Evolutionary conservation across 2,888 invertebrate species (phyloP).

Genomic region (Embidobia sp.): DNA sequence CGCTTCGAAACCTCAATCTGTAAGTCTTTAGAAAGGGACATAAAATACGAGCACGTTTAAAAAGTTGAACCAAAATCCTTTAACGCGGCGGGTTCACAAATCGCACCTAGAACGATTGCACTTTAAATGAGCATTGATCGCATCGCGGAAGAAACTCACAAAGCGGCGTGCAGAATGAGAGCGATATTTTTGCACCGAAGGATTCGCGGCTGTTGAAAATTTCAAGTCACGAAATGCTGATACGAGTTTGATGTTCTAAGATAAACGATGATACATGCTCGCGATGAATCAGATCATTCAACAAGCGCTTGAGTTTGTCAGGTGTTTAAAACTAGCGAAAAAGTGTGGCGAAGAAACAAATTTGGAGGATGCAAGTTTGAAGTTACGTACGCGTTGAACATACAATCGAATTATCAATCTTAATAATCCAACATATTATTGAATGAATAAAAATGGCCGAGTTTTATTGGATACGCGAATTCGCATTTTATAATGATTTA

Average conservation of each 20-base stretch:
- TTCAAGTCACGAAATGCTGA: conserved; percentile 38
- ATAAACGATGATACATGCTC: conserved; percentile 41
- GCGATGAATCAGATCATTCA: conserved; percentile 26
- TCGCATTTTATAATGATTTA: too few relatives aligned
- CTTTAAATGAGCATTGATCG: conserved; percentile 51
- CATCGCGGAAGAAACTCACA: conserved; percentile 21
- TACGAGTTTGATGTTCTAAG: conserved; percentile 28
- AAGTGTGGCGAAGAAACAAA: neutral
- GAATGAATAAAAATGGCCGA: too few relatives aligned
- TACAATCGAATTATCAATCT: too few relatives aligned
- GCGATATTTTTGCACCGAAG: conserved; percentile 30
- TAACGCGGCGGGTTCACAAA: conserved; percentile 36
- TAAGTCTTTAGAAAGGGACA: conserved; percentile 18
- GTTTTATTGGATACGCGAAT: too few relatives aligned
- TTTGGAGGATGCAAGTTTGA: too few relatives aligned
- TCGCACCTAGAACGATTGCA: conserved; percentile 40
- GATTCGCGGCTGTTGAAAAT: conserved; percentile 17
- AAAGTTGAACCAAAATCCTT: conserved; percentile 18
- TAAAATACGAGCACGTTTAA: conserved; percentile 34
- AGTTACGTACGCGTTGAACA: too few relatives aligned
- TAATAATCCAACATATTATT: too few relatives aligned
- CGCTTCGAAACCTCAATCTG: conserved; percentile 28
- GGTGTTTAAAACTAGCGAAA: conserved; percentile 4
- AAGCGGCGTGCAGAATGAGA: conserved; percentile 15
- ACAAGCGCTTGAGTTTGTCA: conserved; percentile 30